Conservation (phyloP, 1,140 invertebrate species). For the Diprion similis region DNA sequence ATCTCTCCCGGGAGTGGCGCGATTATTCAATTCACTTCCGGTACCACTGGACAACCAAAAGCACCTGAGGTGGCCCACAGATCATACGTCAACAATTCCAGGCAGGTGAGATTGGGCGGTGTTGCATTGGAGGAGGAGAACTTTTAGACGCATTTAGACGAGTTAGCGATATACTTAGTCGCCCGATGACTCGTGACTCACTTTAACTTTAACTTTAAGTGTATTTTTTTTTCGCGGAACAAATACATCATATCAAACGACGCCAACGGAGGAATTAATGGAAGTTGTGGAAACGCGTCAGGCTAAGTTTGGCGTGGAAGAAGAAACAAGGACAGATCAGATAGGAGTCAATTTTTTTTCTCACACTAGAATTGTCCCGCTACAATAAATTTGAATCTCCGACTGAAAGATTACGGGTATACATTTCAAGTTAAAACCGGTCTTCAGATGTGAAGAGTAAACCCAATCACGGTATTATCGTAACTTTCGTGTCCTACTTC, state of each 20-base stretch:
- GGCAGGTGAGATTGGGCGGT: constrained; percentile 47
- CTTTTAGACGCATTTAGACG: too few species aligned
- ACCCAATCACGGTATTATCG: too few species aligned
- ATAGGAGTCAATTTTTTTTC: neutral
- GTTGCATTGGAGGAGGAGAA: too few species aligned
- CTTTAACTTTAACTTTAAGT: too few species aligned
- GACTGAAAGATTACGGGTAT: neutral
- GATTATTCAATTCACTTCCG: constrained; percentile 90
- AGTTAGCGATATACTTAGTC: too few species aligned
- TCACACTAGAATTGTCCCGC: neutral
- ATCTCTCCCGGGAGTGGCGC: constrained; percentile 73
- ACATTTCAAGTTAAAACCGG: neutral
- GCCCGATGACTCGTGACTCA: too few species aligned
- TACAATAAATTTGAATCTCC: neutral
- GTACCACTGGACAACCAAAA: constrained; percentile 89
- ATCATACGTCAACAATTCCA: constrained; percentile 87
- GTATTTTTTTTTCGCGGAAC: too few species aligned
- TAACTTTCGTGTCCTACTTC: neutral
- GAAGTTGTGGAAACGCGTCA: too few species aligned
- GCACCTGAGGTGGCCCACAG: constrained; percentile 84
- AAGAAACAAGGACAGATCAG: neutral
- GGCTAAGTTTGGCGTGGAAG: too few species aligned
- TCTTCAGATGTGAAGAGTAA: too few species aligned
- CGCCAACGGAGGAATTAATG: too few species aligned
- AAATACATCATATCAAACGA: too few species aligned